Evolutionary conservation across 2,888 invertebrate species (phyloP).

Genomic region (Himalopsyche anomala): DNA sequence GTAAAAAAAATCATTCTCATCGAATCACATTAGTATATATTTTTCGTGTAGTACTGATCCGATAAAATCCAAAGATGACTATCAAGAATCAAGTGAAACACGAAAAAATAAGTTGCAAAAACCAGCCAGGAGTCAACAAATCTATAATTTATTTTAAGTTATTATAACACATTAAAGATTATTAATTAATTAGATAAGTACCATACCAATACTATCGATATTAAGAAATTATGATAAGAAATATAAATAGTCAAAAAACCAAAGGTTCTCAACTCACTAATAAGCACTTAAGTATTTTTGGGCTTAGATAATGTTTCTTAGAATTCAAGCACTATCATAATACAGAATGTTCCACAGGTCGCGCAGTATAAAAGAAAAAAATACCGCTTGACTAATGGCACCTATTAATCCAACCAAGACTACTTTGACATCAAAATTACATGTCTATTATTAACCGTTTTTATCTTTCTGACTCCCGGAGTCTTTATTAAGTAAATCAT

Average conservation of each 20-base stretch:
- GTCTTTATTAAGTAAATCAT: constrained; percentile 32
- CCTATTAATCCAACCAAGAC: constrained; percentile 40
- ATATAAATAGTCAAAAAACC: not conserved
- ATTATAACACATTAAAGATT: too few species aligned
- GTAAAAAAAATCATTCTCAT: too few species aligned
- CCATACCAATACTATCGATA: too few species aligned
- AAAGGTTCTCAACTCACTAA: not conserved
- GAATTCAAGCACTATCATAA: constrained; percentile 23
- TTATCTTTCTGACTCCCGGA: constrained; percentile 25
- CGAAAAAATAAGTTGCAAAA: too few species aligned
- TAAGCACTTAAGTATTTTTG: constrained; percentile 15
- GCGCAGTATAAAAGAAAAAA: constrained; percentile 12
- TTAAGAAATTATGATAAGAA: too few species aligned
- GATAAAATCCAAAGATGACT: too few species aligned
- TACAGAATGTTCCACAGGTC: not conserved
- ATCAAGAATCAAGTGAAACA: too few species aligned
- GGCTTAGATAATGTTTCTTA: not conserved
- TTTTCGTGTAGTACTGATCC: too few species aligned
- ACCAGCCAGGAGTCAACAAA: too few species aligned
- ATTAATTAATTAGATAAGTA: too few species aligned
- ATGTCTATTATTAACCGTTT: constrained; percentile 46
- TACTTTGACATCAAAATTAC: constrained; percentile 45
- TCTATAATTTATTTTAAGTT: too few species aligned
- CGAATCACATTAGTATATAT: too few species aligned
- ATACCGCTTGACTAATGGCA: constrained; percentile 27